Conservation (phyloP, 2,888 invertebrate species). For the Cosmia pyralina region DNA sequence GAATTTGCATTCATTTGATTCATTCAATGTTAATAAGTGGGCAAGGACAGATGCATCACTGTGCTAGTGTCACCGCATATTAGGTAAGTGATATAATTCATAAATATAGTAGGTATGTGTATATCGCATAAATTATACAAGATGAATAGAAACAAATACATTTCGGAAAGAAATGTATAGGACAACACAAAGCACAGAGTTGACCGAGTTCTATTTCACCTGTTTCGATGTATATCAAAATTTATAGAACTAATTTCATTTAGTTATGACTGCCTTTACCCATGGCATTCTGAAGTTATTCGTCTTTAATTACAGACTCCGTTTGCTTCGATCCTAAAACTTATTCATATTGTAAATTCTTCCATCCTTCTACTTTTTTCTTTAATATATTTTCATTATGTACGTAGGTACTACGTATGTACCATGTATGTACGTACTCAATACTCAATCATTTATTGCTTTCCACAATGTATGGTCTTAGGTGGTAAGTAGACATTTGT, state of each 20-base stretch:
- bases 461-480: no score
- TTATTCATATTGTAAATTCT: background rate
- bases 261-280: background rate
- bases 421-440: no score
- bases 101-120: background rate
- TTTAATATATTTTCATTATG: no score
- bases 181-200: background rate
- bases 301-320: background rate
- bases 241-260: background rate
- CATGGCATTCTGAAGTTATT: background rate
- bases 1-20: constrained; percentile 20
- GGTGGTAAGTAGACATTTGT: no score
- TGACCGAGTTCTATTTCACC: background rate
- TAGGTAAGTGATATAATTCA: constrained; percentile 9
- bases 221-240: background rate
- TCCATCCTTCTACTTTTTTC: background rate
- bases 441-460: no score
- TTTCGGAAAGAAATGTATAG: background rate
- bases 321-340: background rate
- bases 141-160: background rate
- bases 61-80: background rate
- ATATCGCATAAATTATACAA: constrained; percentile 6
- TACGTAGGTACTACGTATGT: no score
- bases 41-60: constrained; percentile 36
- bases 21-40: constrained; percentile 43